Percentiles rank a stretch among this genome's conserved stretches.
Evolutionary conservation across 2,113 vertebrate species (phyloP).

Genomic region (Sigmodon hispidus): DNA sequence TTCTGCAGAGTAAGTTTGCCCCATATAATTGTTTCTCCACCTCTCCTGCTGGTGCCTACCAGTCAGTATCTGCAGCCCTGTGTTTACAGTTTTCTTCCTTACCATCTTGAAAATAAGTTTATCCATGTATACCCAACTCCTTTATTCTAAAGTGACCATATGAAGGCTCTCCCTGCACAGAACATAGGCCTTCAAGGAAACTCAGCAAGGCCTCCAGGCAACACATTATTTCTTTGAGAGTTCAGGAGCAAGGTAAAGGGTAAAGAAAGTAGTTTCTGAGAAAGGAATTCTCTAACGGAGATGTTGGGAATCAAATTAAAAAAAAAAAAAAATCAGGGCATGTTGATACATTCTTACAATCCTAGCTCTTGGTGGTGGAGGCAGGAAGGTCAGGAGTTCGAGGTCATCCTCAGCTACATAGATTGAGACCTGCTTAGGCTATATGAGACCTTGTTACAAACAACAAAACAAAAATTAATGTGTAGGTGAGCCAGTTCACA

Average conservation of each 20-base stretch:
- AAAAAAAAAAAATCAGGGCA: not conserved
- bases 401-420: not conserved
- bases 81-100: not conserved
- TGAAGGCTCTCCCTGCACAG: not conserved
- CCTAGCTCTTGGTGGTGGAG: not conserved
- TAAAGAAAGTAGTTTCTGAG: not conserved
- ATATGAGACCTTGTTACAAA: not conserved
- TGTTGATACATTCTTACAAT: not conserved
- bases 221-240: not conserved
- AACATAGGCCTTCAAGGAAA: not conserved
- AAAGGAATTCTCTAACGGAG: not conserved
- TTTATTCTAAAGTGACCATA: not conserved
- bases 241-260: not conserved
- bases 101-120: not conserved
- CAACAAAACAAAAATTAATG: not conserved
- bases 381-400: not conserved
- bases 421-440: too few species aligned
- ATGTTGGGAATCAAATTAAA: not conserved
- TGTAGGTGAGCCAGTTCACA: not conserved
- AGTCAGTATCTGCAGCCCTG: not conserved
- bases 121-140: not conserved
- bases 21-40: not conserved
- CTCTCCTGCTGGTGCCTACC: not conserved
- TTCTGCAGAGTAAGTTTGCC: not conserved
- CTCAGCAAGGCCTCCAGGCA: not conserved